These are phyloP conservation scores for Jaculus jaculus DNA, from an alignment of 2,113 vertebrate genomes.

Conservation along the genomic window DNA sequence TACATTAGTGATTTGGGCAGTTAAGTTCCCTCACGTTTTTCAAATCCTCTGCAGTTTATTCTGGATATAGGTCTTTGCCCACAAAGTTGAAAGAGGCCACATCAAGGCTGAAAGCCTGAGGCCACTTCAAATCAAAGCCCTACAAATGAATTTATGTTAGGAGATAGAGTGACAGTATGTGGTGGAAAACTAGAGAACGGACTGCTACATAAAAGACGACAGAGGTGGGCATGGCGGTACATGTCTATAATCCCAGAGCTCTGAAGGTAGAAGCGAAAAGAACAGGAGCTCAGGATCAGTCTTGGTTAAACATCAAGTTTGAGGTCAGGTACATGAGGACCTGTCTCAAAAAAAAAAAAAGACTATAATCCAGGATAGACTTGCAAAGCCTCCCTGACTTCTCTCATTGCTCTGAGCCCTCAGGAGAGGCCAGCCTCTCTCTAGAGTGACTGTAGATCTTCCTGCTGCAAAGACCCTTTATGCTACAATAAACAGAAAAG, in stretches of 20 bases:
- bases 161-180: not conserved
- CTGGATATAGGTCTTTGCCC: not conserved
- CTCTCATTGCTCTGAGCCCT: not conserved
- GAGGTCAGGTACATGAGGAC: not conserved
- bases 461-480: not conserved
- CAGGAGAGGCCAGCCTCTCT: not conserved
- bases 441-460: not conserved
- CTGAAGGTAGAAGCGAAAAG: not conserved
- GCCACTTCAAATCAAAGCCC: not conserved
- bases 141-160: not conserved
- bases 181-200: not conserved
- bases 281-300: too few relatives aligned
- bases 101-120: not conserved
- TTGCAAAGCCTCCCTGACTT: not conserved
- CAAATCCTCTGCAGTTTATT: not conserved
- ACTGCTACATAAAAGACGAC: not conserved
- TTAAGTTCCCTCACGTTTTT: not conserved
- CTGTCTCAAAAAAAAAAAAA: not conserved
- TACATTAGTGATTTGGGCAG: not conserved
- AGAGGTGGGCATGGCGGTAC: not conserved
- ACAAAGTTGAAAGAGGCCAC: not conserved
- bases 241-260: not conserved
- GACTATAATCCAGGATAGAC: not conserved
- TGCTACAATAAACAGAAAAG: not conserved
- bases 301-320: too few relatives aligned